Percentiles rank a stretch among this genome's conserved stretches.
Conservation (phyloP, 2,113 vertebrate genomes). For the Nyctereutes procyonoides region DNA sequence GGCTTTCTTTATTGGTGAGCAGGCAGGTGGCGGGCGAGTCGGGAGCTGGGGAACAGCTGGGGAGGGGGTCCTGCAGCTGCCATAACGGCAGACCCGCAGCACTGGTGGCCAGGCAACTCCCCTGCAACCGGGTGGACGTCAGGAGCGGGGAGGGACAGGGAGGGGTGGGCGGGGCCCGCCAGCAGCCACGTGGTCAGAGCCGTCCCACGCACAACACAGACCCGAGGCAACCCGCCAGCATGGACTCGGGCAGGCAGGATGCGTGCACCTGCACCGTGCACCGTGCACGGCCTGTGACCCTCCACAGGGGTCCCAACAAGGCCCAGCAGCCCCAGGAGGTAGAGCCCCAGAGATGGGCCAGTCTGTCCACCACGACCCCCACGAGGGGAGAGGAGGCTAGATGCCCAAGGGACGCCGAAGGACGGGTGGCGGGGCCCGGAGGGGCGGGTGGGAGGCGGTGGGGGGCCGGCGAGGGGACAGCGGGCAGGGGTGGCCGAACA, state of each 20-base stretch:
- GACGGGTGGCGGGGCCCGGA: neutral
- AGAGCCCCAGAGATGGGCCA: neutral
- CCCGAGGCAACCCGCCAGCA: neutral
- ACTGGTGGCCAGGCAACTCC: neutral
- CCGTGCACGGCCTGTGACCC: neutral
- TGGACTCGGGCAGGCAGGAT: neutral
- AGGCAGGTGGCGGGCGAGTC: neutral
- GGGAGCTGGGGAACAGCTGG: neutral
- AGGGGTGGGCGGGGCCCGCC: neutral
- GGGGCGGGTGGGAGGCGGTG: rapidly evolving
- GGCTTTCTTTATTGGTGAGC: constrained; percentile 63
- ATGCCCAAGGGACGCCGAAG: neutral
- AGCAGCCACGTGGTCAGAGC: neutral
- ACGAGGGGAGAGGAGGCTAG: neutral
- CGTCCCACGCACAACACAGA: neutral
- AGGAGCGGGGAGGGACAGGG: neutral
- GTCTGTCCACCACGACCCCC: neutral
- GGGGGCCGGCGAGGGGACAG: neutral
- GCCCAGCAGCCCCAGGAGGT: neutral
- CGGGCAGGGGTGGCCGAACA: neutral
- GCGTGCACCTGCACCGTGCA: rapidly evolving
- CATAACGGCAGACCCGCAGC: too few relatives aligned
- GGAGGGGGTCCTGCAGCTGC: neutral
- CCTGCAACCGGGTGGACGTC: neutral
- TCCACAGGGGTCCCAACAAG: neutral